Evolutionary conservation across 2,113 vertebrate genomes (phyloP).

Genomic region (Sceloporus undulatus): DNA sequence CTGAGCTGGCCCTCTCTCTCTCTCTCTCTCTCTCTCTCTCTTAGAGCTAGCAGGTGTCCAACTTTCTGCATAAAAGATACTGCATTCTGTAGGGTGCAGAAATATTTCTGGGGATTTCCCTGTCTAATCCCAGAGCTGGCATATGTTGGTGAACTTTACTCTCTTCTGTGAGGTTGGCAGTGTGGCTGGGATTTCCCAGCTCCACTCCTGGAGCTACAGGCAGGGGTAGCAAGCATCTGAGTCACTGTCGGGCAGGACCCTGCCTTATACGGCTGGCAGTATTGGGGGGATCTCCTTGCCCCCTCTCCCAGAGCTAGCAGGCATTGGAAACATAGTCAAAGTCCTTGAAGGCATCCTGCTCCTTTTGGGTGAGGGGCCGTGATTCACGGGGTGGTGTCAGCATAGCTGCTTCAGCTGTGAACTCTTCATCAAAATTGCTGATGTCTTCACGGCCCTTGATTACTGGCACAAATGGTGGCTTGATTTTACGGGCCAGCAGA

Average conservation of each 20-base stretch:
- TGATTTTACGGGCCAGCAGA: slow-evolving; percentile 94
- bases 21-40: not conserved
- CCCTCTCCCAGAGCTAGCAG: slow-evolving; percentile 38
- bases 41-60: not conserved
- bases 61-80: slow-evolving; percentile 1
- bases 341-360: slow-evolving; percentile 95
- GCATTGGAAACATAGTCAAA: slow-evolving; percentile 97
- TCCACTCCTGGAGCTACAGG: slow-evolving; percentile 28
- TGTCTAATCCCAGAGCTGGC: slow-evolving; percentile 10
- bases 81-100: not conserved
- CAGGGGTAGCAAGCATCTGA: slow-evolving; percentile 28
- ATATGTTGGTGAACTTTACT: slow-evolving; percentile 27
- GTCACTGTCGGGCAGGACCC: slow-evolving; percentile 15
- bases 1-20: not conserved
- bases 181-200: slow-evolving; percentile 21
- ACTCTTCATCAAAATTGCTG: slow-evolving; percentile 99
- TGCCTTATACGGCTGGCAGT: slow-evolving; percentile 21
- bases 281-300: slow-evolving; percentile 14
- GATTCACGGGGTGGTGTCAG: slow-evolving; percentile 96
- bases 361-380: slow-evolving; percentile 88
- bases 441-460: slow-evolving; percentile 93
- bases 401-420: slow-evolving; percentile 96
- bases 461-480: slow-evolving; percentile 94
- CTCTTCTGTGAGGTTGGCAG: slow-evolving; percentile 15
- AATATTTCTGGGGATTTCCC: slow-evolving; percentile 15